Evolutionary conservation across 2,888 invertebrate species (phyloP).

Genomic region (Heliconius ethilla): DNA sequence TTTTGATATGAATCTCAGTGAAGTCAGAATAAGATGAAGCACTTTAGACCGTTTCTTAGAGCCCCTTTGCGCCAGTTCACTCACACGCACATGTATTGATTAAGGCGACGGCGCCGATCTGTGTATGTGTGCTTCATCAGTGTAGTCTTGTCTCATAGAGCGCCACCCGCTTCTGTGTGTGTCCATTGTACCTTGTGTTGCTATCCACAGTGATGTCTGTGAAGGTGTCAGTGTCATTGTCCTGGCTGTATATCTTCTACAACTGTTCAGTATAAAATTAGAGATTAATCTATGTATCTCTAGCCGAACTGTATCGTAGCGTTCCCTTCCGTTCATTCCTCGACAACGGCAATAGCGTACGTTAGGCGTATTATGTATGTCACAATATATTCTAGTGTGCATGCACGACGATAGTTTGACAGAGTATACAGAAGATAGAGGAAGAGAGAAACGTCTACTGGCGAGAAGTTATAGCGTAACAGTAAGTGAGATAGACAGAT

Average conservation of each 20-base stretch:
- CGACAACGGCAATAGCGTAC: slow-evolving; percentile 73
- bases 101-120: slow-evolving; percentile 80
- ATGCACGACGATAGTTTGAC: slow-evolving; percentile 80
- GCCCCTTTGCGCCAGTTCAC: slow-evolving; percentile 74
- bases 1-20: slow-evolving; percentile 32
- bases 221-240: slow-evolving; percentile 72
- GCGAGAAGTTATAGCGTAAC: slow-evolving; percentile 77
- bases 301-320: slow-evolving; percentile 68
- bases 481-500: slow-evolving; percentile 78
- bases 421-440: slow-evolving; percentile 79
- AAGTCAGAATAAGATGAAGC: slow-evolving; percentile 62
- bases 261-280: slow-evolving; percentile 63
- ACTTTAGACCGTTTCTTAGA: slow-evolving; percentile 50
- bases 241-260: slow-evolving; percentile 67
- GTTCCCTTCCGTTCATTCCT: slow-evolving; percentile 69
- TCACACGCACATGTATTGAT: slow-evolving; percentile 87
- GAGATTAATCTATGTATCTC: slow-evolving; percentile 61
- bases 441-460: slow-evolving; percentile 77
- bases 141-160: slow-evolving; percentile 58
- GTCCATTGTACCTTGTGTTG: slow-evolving; percentile 74
- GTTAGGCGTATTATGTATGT: slow-evolving; percentile 78
- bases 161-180: slow-evolving; percentile 63
- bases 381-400: slow-evolving; percentile 80
- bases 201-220: slow-evolving; percentile 76
- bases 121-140: slow-evolving; percentile 73